Evolutionary conservation across 2,888 invertebrate genomes (phyloP), one percentile per base, ranked within the genome.

Genomic region (Aproaerema taeniolella): DNA sequence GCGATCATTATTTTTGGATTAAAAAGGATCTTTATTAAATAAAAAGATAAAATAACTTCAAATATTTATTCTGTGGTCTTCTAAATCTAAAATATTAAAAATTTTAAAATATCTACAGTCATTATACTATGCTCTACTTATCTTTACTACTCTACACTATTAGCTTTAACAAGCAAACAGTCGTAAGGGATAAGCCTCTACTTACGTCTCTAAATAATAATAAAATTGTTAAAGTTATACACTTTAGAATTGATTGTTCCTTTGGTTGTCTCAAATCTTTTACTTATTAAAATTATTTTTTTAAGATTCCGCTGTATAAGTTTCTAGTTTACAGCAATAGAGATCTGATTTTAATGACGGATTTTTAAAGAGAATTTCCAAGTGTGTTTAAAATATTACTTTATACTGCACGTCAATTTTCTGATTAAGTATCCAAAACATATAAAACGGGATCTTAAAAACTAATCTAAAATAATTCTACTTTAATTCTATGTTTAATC

Each of bases 131-230:
- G 24, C 25, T 45, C 49, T 57, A 57, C 49, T 36, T 34, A 49
- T 6, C 26, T 26, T 9, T 3, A 9, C 57, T 61, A 62, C 41
- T 39, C n/a, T n/a, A n/a, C n/a, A n/a, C n/a, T n/a, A n/a, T 40
- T 54, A 58, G 43, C 58, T 63, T 46, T 61, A 53, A 57, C 58
- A 61, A 65, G 66, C 63, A 47, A 63, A 67, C 57, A 59, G 60
- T 61, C 56, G 53, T 58, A 59, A 39, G 53, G 56, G 49, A 54
- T 61, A 71, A 70, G 72, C 64, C 55, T 56, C 66, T 71, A 49
- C 31, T 42, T 41, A 41, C 11, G 41, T n/a, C 12, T 2, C 12
- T 24, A 33, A 20, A 37, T 35, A 39, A 64, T 58, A 63, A 57
- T 52, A 52, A 44, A 47, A 44, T 45, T 47, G 34, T 28, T 45